Evolutionary conservation across 2,113 vertebrate genomes (phyloP).

Genomic region (Himantopus leucocephalus): DNA sequence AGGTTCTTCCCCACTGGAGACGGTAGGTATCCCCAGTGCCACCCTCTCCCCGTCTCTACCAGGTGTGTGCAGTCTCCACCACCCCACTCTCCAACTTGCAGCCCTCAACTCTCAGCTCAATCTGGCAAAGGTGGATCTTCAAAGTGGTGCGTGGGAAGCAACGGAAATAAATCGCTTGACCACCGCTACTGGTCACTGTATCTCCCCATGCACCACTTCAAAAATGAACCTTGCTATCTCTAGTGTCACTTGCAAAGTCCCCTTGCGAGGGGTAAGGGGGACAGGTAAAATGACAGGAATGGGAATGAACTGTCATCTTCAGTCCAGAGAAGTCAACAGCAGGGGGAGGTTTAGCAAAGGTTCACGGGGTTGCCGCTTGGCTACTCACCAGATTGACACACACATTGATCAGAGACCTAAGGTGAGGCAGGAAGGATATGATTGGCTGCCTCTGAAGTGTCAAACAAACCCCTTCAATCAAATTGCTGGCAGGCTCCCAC

Average conservation of each 20-base stretch:
- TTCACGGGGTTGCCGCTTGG: slow-evolving; percentile 54
- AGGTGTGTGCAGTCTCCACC: slow-evolving; percentile 72
- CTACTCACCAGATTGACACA: slow-evolving; percentile 97
- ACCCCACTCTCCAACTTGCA: slow-evolving; percentile 85
- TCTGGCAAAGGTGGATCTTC: slow-evolving; percentile 70
- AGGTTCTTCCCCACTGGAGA: slow-evolving; percentile 24
- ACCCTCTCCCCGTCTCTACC: not conserved
- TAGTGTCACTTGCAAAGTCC: slow-evolving; percentile 61
- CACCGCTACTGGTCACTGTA: not conserved
- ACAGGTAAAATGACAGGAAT: slow-evolving; percentile 26
- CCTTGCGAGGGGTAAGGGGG: not conserved
- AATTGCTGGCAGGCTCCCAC: slow-evolving; percentile 99
- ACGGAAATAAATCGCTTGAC: slow-evolving; percentile 26
- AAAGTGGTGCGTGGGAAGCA: slow-evolving; percentile 77
- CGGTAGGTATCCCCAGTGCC: slow-evolving; percentile 27
- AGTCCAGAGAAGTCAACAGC: slow-evolving; percentile 70
- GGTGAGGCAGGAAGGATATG: slow-evolving; percentile 98
- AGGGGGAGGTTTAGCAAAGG: slow-evolving; percentile 60
- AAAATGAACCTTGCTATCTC: slow-evolving; percentile 72
- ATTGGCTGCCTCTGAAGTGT: slow-evolving; percentile 98
- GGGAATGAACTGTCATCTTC: slow-evolving; percentile 64
- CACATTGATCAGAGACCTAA: slow-evolving; percentile 99
- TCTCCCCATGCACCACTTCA: slow-evolving; percentile 78
- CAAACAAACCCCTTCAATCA: slow-evolving; percentile 99
- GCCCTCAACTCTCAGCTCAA: slow-evolving; percentile 83